A percentile compares a stretch with the other conserved stretches of the same genome.
These are phyloP conservation scores for Pica pica DNA, from an alignment of 2,113 vertebrate genomes.

Conservation along the genomic window DNA sequence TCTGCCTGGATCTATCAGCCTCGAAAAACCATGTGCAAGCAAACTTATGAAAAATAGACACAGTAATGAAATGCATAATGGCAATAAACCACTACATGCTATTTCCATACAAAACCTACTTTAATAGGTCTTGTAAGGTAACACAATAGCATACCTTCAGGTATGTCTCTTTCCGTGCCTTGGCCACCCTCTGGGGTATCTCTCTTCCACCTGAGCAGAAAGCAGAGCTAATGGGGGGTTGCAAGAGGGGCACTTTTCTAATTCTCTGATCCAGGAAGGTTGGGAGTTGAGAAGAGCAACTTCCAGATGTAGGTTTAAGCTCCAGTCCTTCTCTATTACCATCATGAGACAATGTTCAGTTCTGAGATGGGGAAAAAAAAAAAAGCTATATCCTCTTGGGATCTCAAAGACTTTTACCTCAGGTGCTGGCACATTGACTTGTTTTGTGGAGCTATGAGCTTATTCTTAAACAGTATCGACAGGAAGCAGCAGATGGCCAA, in stretches of 20 bases:
- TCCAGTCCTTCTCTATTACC: background rate
- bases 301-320: background rate
- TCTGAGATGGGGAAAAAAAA: background rate
- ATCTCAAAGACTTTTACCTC: background rate
- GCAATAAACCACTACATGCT: background rate
- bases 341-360: background rate
- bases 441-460: background rate
- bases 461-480: constrained; percentile 31
- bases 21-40: background rate
- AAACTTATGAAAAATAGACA: background rate
- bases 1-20: background rate
- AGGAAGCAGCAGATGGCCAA: constrained; percentile 61
- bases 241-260: background rate
- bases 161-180: background rate
- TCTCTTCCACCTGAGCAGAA: background rate
- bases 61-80: background rate
- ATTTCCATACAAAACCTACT: background rate
- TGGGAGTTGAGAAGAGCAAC: background rate
- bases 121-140: background rate
- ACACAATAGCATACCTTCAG: background rate
- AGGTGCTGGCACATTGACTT: background rate
- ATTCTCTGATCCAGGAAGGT: background rate
- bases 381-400: background rate
- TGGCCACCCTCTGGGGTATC: background rate
- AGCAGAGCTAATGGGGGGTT: background rate